Evolutionary conservation across 2,797 vertebrate genomes (phyloP).

Genomic region (Sorex maritimensis): DNA sequence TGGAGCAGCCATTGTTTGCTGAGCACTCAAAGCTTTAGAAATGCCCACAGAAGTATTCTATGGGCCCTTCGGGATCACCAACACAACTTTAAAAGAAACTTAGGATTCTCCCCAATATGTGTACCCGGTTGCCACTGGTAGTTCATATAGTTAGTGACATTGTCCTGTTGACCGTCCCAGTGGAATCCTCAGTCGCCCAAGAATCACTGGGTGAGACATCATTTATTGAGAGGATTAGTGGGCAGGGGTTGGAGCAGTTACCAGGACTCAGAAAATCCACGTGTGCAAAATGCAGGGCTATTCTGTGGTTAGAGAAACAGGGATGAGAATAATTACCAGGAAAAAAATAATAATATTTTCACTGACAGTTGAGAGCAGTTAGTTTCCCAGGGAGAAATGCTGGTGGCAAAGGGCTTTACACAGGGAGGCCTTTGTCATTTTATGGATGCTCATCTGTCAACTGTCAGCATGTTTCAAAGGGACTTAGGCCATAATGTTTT

Average conservation of each 20-base stretch:
- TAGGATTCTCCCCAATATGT: background rate
- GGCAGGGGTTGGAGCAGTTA: background rate
- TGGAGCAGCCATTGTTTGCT: background rate
- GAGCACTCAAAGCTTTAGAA: background rate
- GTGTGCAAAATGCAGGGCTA: background rate
- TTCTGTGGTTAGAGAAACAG: slow-evolving; percentile 64
- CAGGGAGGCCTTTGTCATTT: slow-evolving; percentile 92
- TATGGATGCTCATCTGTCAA: slow-evolving; percentile 94
- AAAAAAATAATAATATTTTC: slow-evolving; percentile 91
- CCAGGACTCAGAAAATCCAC: background rate
- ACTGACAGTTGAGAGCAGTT: slow-evolving; percentile 90
- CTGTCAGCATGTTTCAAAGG: slow-evolving; percentile 94
- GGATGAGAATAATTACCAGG: slow-evolving; percentile 87
- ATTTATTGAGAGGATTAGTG: background rate
- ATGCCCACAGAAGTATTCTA: background rate
- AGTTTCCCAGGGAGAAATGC: slow-evolving; percentile 93
- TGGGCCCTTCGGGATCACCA: background rate
- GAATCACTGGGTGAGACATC: background rate
- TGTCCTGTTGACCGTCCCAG: background rate
- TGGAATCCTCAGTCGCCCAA: background rate
- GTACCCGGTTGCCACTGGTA: background rate
- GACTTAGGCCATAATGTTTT: slow-evolving; percentile 90
- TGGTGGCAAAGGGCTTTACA: slow-evolving; percentile 89
- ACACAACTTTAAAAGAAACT: background rate
- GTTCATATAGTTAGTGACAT: background rate